phyloP scores from a whole-genome alignment of 2,797 vertebrate genomes.

The Syndactyla subalaris region DNA sequence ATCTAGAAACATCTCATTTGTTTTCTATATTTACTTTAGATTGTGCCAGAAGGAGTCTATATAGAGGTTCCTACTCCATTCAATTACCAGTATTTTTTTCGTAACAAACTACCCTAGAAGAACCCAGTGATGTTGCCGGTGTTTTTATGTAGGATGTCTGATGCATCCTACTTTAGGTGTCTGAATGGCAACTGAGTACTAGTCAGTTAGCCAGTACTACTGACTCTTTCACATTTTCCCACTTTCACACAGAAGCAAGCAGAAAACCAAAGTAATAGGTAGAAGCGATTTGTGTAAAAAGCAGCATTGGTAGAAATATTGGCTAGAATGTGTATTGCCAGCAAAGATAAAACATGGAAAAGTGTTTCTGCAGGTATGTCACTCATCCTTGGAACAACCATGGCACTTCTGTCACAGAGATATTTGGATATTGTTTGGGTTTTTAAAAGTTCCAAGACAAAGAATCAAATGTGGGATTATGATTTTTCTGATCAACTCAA shows the following conservation, averaged over 20 bases:
- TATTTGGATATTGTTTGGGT: accelerated
- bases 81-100: background rate
- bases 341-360: background rate
- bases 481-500: background rate
- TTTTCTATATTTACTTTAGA: background rate
- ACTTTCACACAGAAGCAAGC: background rate
- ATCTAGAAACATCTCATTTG: background rate
- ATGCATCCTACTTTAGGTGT: background rate
- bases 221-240: background rate
- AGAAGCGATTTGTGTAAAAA: background rate
- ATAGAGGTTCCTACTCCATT: background rate
- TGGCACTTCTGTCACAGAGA: background rate
- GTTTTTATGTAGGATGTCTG: background rate
- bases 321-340: background rate
- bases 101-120: background rate
- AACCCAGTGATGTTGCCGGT: background rate
- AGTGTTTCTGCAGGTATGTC: background rate
- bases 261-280: background rate
- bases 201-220: background rate
- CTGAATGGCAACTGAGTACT: background rate
- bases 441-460: background rate
- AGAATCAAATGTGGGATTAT: background rate
- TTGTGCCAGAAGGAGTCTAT: background rate
- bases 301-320: background rate
- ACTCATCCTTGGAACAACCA: background rate